These are phyloP conservation scores for Megathymus violae DNA, from an alignment of 1,140 invertebrate genomes.

Conservation along the genomic window DNA sequence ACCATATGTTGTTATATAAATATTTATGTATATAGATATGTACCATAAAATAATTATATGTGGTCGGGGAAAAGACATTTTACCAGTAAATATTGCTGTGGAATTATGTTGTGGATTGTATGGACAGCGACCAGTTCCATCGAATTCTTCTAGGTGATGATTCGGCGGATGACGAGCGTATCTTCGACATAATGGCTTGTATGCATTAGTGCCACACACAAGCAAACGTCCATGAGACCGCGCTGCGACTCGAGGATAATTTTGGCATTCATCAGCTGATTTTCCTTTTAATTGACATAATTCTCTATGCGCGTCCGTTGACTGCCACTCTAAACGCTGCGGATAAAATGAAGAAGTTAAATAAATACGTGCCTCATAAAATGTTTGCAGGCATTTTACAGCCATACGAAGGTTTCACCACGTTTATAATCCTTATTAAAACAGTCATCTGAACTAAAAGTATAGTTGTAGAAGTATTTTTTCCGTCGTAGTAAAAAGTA, in stretches of 20 bases:
- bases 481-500: background rate
- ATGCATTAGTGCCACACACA: constrained; percentile 98
- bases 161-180: constrained; percentile 84
- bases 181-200: constrained; percentile 95
- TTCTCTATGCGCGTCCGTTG: constrained; percentile 91
- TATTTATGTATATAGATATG: background rate
- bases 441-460: no score
- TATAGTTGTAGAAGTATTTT: no score
- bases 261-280: constrained; percentile 96
- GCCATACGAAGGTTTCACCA: background rate
- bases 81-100: constrained; percentile 91
- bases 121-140: constrained; percentile 94
- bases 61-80: constrained; percentile 31
- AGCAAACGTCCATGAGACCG: constrained; percentile 89
- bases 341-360: constrained; percentile 38
- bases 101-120: constrained; percentile 97
- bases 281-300: constrained; percentile 95
- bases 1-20: no score
- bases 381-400: no score
- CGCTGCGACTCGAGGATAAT: constrained; percentile 95
- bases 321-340: constrained; percentile 93
- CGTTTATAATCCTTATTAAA: constrained; percentile 1
- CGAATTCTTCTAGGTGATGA: constrained; percentile 86
- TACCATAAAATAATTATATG: background rate
- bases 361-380: no score